Base-by-base conservation (phyloP, 2,888 invertebrate genomes). In the Rhimphoctona megacephalus region DNA sequence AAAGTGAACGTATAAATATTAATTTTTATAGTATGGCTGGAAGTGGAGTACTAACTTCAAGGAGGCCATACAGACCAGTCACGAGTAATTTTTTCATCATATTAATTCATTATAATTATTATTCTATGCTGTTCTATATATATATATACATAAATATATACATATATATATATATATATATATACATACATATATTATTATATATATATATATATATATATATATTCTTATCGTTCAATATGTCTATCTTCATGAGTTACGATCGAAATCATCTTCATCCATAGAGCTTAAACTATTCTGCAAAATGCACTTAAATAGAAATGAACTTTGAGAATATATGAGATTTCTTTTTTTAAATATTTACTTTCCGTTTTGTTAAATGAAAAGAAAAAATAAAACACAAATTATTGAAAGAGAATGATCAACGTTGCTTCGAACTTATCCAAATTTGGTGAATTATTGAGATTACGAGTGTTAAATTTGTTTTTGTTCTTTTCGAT, bases 41-140 rank as follows among this genome's bases (percentile, higher is more conserved):
- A 98, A 98, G 96, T 97, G 98, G 97, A 98, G 98, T 97, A 96
- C 98, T 96, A 97, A 98, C 97, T 98, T 98, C 98, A 97, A 97
- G 97, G 98, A 98, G 96, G 98, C 98, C 96, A 97, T 98, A 96
- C 94, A 94, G 92, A 97, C 97, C 96, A 96, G 96, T 96, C 96
- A 97, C 95, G 97, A 97, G 97, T 97, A 97, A 97, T 92, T 92
- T 92, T 92, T 92, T 92, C 92, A 89, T 92, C 91, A 92, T 92
- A 92, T 90, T 92, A 92, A 91, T 92, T 91, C 91, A 91, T 92
- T 92, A 92, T 90, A 89, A 90, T 91, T 90, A 91, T 92, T 91
- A 92, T 91, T 93, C 92, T 92, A 91, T 92, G 92, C 91, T 93
- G 91, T 92, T 91, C 88, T 90, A 88, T 86, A 88, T 87, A 88